These are phyloP conservation scores for Melieria omissa DNA, from an alignment of 2,888 invertebrate species.

Conservation along the genomic window DNA sequence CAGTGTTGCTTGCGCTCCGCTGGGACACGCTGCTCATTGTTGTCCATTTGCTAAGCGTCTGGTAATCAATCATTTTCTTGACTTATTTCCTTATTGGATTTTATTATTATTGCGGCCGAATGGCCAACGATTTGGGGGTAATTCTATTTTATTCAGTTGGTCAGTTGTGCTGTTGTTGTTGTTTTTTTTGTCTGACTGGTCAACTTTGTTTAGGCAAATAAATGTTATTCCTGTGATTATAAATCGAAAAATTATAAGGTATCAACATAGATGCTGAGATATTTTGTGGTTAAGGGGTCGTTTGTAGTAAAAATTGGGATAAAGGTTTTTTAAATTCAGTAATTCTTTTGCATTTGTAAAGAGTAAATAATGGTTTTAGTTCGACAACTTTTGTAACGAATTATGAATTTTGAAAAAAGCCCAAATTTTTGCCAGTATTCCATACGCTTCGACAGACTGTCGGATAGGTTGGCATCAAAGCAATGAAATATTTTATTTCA, in stretches of 20 bases:
- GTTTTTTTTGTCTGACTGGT: constrained; percentile 32
- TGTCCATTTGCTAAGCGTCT: constrained; percentile 43
- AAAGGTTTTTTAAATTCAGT: no score
- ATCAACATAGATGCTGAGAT: no score
- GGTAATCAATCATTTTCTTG: constrained; percentile 59
- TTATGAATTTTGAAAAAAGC: no score
- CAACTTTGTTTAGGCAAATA: constrained; percentile 48
- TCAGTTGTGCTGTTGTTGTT: constrained; percentile 17
- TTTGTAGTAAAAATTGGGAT: no score
- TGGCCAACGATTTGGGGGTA: constrained; percentile 2
- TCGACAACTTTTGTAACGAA: no score
- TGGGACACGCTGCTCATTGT: constrained; percentile 36
- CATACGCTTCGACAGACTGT: no score
- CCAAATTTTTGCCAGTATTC: no score
- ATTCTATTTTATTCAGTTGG: constrained; percentile 44
- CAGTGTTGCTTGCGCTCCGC: constrained; percentile 33
- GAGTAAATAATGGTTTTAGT: no score
- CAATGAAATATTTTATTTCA: no score
- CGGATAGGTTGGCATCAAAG: no score
- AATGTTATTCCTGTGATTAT: constrained; percentile 56
- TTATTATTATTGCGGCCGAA: constrained; percentile 4
- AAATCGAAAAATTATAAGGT: constrained; percentile 64
- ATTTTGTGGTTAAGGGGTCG: no score
- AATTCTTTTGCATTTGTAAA: no score
- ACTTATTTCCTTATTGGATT: constrained; percentile 46